A percentile compares a stretch with the other conserved stretches of the same genome.
Evolutionary conservation across 2,113 vertebrate genomes (phyloP).

Genomic region (Petroica traversi): DNA sequence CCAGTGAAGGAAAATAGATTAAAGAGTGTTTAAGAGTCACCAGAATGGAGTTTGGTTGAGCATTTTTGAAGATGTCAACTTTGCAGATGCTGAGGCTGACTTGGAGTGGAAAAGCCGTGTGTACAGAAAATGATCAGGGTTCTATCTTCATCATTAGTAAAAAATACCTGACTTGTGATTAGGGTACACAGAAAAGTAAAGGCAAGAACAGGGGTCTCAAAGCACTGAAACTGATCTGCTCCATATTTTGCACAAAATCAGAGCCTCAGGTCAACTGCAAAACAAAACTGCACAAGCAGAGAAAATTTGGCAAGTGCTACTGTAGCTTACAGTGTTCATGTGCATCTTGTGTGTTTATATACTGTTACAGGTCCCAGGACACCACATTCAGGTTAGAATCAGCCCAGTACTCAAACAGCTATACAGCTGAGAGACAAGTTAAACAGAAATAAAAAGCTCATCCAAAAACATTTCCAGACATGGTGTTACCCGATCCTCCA

Average conservation of each 20-base stretch:
- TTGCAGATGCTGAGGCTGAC: slow-evolving; percentile 2
- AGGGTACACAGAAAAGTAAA: neutral
- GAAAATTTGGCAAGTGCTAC: slow-evolving; percentile 22
- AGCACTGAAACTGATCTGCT: neutral
- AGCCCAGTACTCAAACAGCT: slow-evolving; percentile 40
- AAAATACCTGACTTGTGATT: slow-evolving; percentile 23
- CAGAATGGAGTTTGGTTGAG: slow-evolving; percentile 22
- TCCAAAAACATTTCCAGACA: slow-evolving; percentile 57
- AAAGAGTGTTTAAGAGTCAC: slow-evolving; percentile 2
- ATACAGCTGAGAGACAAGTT: slow-evolving; percentile 30
- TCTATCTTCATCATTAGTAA: neutral
- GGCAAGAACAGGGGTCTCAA: neutral
- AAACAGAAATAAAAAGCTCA: slow-evolving; percentile 51
- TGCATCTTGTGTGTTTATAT: slow-evolving; percentile 27
- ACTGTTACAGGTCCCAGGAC: slow-evolving; percentile 25
- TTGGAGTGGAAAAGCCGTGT: neutral
- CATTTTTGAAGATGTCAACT: neutral
- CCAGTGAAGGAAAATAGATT: neutral
- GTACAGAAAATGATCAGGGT: slow-evolving; percentile 37
- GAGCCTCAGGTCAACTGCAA: neutral
- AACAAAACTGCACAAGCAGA: slow-evolving; percentile 20
- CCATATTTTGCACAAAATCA: neutral
- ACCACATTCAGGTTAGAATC: slow-evolving; percentile 31
- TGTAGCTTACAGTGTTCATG: neutral
- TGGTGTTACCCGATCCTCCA: slow-evolving; percentile 54